Evolutionary conservation across 92 coral and sea anemone species (phyloP).

Genomic region (Palythoa grandis): DNA sequence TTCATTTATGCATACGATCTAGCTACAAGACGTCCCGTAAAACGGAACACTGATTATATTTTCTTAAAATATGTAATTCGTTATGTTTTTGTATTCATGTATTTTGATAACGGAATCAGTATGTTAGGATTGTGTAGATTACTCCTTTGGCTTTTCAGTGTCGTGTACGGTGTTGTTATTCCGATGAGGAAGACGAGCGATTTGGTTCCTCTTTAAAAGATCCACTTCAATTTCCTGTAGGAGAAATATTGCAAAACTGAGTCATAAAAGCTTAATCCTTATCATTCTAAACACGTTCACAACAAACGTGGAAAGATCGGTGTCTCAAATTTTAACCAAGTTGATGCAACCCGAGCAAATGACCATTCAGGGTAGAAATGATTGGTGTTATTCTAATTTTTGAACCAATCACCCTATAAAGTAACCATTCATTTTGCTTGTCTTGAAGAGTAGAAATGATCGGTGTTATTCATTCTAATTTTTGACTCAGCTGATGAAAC

Average conservation of each 20-base stretch:
- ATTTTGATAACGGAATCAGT: background rate
- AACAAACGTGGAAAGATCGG: background rate
- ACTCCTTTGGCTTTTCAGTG: constrained; percentile 9
- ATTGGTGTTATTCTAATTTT: too few relatives aligned
- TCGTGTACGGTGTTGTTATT: background rate
- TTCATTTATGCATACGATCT: background rate
- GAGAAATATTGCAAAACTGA: background rate
- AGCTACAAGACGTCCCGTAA: background rate
- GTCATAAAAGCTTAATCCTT: background rate
- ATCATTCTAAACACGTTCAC: background rate
- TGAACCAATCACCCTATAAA: too few relatives aligned
- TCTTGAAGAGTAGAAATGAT: background rate
- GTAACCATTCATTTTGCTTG: background rate
- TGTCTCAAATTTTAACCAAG: background rate
- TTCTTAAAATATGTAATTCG: background rate
- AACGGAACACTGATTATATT: background rate
- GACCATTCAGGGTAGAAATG: too few relatives aligned
- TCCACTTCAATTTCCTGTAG: constrained; percentile 41
- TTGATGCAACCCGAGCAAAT: too few relatives aligned
- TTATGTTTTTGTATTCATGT: background rate
- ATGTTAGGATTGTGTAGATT: background rate
- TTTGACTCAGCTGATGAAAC: too few relatives aligned
- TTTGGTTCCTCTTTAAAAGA: constrained; percentile 31
- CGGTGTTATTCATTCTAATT: background rate
- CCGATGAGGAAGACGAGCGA: constrained; percentile 5